Evolutionary conservation across 2,888 invertebrate genomes (phyloP).

Genomic region (Nasonovia ribisnigri): DNA sequence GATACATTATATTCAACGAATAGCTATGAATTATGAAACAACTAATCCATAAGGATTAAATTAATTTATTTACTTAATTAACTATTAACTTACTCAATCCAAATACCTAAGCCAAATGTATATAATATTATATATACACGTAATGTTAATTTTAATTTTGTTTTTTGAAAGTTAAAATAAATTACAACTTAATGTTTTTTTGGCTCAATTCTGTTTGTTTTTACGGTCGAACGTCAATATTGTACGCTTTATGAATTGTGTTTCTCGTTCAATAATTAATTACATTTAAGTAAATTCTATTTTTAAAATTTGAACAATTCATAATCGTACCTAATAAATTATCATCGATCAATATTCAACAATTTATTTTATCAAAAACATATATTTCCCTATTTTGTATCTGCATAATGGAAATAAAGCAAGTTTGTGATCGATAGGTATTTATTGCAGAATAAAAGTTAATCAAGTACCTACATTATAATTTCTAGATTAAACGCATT

Average conservation of each 20-base stretch:
- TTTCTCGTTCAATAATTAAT: background rate
- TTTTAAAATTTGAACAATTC: background rate
- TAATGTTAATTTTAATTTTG: background rate
- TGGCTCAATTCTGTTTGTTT: background rate
- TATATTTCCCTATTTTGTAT: background rate
- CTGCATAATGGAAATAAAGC: background rate
- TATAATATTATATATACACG: background rate
- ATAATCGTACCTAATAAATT: background rate
- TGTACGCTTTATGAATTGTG: background rate
- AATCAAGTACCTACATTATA: background rate
- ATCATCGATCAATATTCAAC: background rate
- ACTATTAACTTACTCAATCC: background rate
- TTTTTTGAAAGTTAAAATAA: background rate
- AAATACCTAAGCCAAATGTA: background rate
- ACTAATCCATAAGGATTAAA: background rate
- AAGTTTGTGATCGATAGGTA: background rate
- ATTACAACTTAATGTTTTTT: background rate
- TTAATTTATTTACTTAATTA: too few species aligned
- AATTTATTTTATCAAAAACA: background rate
- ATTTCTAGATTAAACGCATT: slow-evolving; percentile 10
- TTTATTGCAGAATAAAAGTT: background rate
- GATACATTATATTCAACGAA: background rate
- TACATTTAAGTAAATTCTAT: background rate
- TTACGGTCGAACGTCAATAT: background rate
- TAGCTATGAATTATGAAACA: background rate